These are phyloP conservation scores for Margaritifera margaritifera DNA, from an alignment of 2,888 invertebrate genomes.

Conservation along the genomic window DNA sequence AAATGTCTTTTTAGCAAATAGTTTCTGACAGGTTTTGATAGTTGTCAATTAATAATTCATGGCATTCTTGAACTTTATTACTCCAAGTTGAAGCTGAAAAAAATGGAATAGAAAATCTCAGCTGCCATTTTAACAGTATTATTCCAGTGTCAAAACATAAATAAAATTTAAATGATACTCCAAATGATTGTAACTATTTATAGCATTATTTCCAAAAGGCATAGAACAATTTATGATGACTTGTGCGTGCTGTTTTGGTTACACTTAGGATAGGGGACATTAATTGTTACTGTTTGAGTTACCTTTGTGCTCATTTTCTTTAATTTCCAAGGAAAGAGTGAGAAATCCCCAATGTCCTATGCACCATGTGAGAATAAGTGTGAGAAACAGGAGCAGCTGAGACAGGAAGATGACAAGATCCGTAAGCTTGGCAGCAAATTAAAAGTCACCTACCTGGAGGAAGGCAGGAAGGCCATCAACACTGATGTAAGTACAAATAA, in stretches of 20 bases:
- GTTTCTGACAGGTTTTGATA: no score
- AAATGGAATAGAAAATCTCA: no score
- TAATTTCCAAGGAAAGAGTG: conserved; percentile 39
- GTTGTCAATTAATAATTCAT: no score
- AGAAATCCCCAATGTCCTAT: conserved; percentile 41
- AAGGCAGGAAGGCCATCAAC: conserved; percentile 20
- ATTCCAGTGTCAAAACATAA: no score
- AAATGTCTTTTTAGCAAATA: no score
- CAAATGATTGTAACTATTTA: no score
- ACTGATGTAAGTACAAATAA: conserved; percentile 10
- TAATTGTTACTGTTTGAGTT: neutral
- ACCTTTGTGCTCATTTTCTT: neutral
- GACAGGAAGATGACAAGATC: conserved; percentile 42
- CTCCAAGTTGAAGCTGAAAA: no score
- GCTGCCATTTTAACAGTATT: no score
- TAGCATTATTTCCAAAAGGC: no score
- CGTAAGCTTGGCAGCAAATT: conserved; percentile 40
- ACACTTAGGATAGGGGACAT: neutral
- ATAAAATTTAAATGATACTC: no score
- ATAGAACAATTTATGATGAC: no score
- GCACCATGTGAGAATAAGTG: conserved; percentile 59
- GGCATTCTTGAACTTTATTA: no score
- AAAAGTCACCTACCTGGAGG: conserved; percentile 47
- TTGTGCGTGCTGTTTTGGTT: conserved; percentile 2
- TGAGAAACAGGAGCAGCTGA: conserved; percentile 31